Base-by-base conservation (phyloP, 2,113 vertebrate species). In the Rhineura floridana region DNA sequence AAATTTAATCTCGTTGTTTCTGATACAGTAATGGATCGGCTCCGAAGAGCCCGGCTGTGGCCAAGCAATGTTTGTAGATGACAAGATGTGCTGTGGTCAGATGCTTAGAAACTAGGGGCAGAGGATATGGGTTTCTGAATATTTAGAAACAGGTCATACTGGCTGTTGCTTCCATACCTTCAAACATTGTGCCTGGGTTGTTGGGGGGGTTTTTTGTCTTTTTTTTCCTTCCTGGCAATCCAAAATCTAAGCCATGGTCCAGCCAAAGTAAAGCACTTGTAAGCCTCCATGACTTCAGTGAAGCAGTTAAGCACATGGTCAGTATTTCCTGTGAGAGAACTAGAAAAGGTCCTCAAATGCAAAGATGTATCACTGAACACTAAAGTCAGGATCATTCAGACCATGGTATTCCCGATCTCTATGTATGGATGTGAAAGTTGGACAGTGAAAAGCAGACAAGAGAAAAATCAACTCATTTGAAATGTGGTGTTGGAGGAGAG, bases 1-100 rank as follows among this genome's bases (percentile, higher is more conserved):
- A 83, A 65, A 88, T 83, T 83, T 80, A 88, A 83, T 88, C 80
- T 83, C 69, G 75, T 75, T n/a, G 30, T 88, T 82, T 88, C 55
- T 82, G 86, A 83, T 88, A 79, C 80, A 63, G 79, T 88, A 88
- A 82, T 88, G 86, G 79, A 28, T 75, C 79, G 30, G 79, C 42
- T 25, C 12, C 1, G 62, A 79, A 81, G 33, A 82, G 86, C 55
- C 55, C 12, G 39, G 81, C 80, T 15, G 28, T 0, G 25, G 59
- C 70, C 69, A 30, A 44, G 30, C n/a, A 7, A 36, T 36, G 39
- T 73, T 55, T 82, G 21, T 1, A 23, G 19, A 15, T 2, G 39
- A 30, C n/a, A 7, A 13, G 25, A 62, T 59, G 48, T 23, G 44
- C 65, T 36, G 33, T 48, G 7, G 48, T 33, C 77, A 59, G 8